These are phyloP conservation scores for Cheilosia scutellata DNA, from an alignment of 2,888 invertebrate genomes.

Conservation along the genomic window DNA sequence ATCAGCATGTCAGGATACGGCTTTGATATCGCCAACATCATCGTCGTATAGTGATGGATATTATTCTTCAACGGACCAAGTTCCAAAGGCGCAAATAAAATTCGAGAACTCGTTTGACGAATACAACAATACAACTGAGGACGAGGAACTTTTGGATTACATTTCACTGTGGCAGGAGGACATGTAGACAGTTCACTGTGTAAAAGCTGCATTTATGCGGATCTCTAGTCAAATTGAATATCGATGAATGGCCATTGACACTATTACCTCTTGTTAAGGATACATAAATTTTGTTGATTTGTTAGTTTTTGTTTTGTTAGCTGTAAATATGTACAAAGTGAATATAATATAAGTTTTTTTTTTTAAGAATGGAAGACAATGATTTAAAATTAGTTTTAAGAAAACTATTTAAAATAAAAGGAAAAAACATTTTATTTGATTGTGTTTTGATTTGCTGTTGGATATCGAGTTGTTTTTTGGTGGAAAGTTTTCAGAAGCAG, in stretches of 20 bases:
- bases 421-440: not conserved
- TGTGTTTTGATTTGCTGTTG: constrained; percentile 6
- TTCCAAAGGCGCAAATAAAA: constrained; percentile 77
- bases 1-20: constrained; percentile 63
- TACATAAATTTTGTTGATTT: constrained; percentile 41
- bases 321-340: constrained; percentile 71
- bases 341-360: constrained; percentile 14
- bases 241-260: constrained; percentile 64
- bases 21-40: constrained; percentile 79
- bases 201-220: not conserved
- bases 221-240: constrained; percentile 66
- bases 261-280: constrained; percentile 63
- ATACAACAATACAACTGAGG: constrained; percentile 90
- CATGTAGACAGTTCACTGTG: constrained; percentile 67
- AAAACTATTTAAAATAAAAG: constrained; percentile 66
- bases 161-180: constrained; percentile 83
- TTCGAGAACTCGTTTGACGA: constrained; percentile 87
- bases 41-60: constrained; percentile 76
- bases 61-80: constrained; percentile 74
- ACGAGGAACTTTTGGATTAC: constrained; percentile 93
- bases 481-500: not conserved
- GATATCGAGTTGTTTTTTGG: not conserved
- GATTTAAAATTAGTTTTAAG: constrained; percentile 75
- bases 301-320: constrained; percentile 27
- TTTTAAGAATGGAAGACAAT: constrained; percentile 78